Evolutionary conservation across 2,797 vertebrate species (phyloP).

Genomic region (Poeciliopsis infans): DNA sequence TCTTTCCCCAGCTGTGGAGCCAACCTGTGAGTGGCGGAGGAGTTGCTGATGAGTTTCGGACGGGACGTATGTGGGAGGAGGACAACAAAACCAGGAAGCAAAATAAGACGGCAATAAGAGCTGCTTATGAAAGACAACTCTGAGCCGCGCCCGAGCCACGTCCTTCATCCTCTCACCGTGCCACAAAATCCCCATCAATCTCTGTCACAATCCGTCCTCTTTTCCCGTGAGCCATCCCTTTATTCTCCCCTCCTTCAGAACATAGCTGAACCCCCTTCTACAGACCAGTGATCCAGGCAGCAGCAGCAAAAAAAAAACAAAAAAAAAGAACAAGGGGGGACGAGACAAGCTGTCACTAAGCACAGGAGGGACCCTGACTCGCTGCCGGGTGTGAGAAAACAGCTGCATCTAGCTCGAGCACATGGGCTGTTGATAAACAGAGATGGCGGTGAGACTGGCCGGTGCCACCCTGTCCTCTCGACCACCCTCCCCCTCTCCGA

Average conservation of each 20-base stretch:
- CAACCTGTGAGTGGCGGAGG: constrained; percentile 34
- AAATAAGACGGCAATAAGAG: constrained; percentile 32
- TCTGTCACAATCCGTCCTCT: constrained; percentile 14
- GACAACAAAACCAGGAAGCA: constrained; percentile 4
- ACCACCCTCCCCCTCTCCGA: constrained; percentile 71
- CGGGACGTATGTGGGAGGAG: constrained; percentile 35
- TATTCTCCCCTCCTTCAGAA: constrained; percentile 4
- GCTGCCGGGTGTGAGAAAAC: constrained; percentile 18
- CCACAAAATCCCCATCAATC: constrained; percentile 14
- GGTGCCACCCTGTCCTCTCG: constrained; percentile 70
- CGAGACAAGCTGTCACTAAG: constrained; percentile 14
- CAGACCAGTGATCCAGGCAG: constrained; percentile 1
- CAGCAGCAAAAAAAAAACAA: background rate
- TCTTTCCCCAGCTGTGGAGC: constrained; percentile 49
- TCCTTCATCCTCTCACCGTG: constrained; percentile 29
- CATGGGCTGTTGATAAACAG: constrained; percentile 83
- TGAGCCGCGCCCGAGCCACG: constrained; percentile 24
- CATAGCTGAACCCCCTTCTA: background rate
- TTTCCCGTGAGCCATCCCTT: background rate
- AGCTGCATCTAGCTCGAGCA: constrained; percentile 12
- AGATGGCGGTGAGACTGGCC: constrained; percentile 89
- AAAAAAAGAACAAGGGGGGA: constrained; percentile 8
- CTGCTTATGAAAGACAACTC: constrained; percentile 28
- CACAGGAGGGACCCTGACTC: constrained; percentile 11
- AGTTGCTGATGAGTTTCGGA: constrained; percentile 43